Base-by-base conservation (phyloP, 2,888 invertebrate genomes). In the Tetranychus piercei region DNA sequence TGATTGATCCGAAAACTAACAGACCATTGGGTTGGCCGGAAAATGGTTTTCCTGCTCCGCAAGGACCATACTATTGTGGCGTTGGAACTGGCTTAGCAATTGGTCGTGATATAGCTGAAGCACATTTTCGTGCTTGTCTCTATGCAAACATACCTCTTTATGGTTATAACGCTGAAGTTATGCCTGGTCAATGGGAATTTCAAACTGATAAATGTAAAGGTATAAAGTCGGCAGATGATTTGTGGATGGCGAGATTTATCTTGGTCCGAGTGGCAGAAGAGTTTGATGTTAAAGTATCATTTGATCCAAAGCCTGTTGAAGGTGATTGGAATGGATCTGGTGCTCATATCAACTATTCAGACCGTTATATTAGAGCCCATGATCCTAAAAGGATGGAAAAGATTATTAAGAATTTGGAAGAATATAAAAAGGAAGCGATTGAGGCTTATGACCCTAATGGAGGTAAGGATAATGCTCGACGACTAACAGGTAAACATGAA, bases 1-100 rank as follows among this genome's bases (percentile, higher is more conserved):
- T 85, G 43, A 78, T 85, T 73, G 76, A 74, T 22, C 66, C 44
- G 6, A 71, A 75, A 15, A 70, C 70, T 8, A 85, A 89, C 69
- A 87, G 92, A 81, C 94, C 94, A 70, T 87, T 92, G 80, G 94
- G 94, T 64, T 94, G 94, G 94, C 93, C 94, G 66, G 92, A 90
- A 80, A 90, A 91, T 81, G 94, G 94, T 72, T 93, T 89, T 83
- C 93, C 94, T 0, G 92, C 91, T 74, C 92, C 93, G n/a, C 93
- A 94, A 82, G 95, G 96, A 1, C 96, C 96, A 1, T 97, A 97
- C 85, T 99, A 97, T 83, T 97, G 97, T 82, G 96, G 96, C 70
- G 95, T 96, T 6, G 96, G 96, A 8, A 93, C 95, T 74, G 89
- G 93, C 83, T 92, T 90, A 83, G 94, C 94, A 9, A 94, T 91